Percentiles rank a stretch among this genome's conserved stretches.
Conservation (phyloP, 1,140 invertebrate genomes). For the Lordiphosa mommai region DNA sequence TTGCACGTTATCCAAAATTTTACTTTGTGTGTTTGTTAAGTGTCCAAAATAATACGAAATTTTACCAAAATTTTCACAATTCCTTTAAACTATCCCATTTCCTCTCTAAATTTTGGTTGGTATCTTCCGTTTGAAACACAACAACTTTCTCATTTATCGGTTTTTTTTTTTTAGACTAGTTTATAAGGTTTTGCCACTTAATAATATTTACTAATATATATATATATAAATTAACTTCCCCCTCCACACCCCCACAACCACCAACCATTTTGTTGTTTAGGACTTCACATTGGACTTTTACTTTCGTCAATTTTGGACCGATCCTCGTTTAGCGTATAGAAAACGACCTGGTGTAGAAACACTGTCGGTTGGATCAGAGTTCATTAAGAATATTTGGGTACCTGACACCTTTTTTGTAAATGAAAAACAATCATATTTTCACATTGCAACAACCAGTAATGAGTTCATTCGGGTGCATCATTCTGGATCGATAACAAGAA, state of each 20-base stretch:
- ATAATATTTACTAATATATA: conserved; percentile 36
- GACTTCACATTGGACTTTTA: conserved; percentile 99
- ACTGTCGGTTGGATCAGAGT: conserved; percentile 94
- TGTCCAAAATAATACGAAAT: conserved; percentile 17
- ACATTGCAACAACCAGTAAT: conserved; percentile 97
- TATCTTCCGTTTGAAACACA: conserved; percentile 9
- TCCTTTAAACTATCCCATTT: not conserved
- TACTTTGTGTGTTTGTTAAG: conserved; percentile 47
- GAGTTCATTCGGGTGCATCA: conserved; percentile 97
- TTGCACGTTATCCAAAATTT: conserved; percentile 39
- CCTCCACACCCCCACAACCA: conserved; percentile 3
- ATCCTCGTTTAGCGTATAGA: conserved; percentile 94
- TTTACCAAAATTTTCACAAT: conserved; percentile 19
- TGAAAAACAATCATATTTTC: conserved; percentile 99
- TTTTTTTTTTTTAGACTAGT: conserved; percentile 18
- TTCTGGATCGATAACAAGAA: conserved; percentile 95
- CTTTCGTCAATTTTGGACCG: conserved; percentile 99
- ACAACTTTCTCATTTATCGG: conserved; percentile 29
- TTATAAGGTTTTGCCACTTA: conserved; percentile 24
- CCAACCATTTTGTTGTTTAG: conserved; percentile 81
- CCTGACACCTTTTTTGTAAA: conserved; percentile 99
- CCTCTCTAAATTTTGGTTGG: conserved; percentile 1
- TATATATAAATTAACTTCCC: not conserved
- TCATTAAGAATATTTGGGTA: conserved; percentile 98
- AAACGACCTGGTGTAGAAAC: conserved; percentile 92